Evolutionary conservation across 2,113 vertebrate species (phyloP).

Genomic region (Aleadryas rufinucha): DNA sequence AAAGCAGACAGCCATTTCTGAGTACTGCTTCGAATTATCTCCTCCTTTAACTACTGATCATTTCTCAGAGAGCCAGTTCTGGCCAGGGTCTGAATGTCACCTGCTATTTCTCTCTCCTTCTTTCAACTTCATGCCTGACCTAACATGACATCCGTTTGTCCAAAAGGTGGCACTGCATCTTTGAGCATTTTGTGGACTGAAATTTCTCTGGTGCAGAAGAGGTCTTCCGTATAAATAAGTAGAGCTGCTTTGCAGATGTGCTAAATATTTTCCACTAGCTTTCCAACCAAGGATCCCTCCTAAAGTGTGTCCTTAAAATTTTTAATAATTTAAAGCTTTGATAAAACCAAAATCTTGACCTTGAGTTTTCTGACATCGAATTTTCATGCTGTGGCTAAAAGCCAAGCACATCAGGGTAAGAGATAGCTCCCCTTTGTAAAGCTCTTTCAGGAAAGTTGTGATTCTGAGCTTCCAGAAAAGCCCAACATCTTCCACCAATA

Average conservation of each 20-base stretch:
- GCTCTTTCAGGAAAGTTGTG: not conserved
- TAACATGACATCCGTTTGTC: not conserved
- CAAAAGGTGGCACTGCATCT: slow-evolving; percentile 68
- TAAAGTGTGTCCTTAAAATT: not conserved
- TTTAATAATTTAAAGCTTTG: not conserved
- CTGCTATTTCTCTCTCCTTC: not conserved
- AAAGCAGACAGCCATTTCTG: not conserved
- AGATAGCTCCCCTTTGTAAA: not conserved
- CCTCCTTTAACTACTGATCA: not conserved
- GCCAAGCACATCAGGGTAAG: not conserved
- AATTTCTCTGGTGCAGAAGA: not conserved
- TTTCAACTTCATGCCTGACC: slow-evolving; percentile 16
- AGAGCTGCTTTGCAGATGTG: not conserved
- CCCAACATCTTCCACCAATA: not conserved
- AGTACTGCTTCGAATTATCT: not conserved
- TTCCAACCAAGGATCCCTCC: not conserved
- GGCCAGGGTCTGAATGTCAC: not conserved
- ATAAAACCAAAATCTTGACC: slow-evolving; percentile 32
- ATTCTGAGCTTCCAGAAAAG: not conserved
- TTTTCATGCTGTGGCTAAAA: slow-evolving; percentile 27
- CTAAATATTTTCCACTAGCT: not conserved
- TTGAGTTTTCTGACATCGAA: not conserved
- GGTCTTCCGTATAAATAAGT: not conserved
- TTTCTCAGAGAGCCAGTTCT: not conserved
- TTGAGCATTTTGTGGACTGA: slow-evolving; percentile 35